Percentiles rank a stretch among this genome's conserved stretches.
phyloP scores from a whole-genome alignment of 2,888 invertebrate species.

The Spicauda simplicius region DNA sequence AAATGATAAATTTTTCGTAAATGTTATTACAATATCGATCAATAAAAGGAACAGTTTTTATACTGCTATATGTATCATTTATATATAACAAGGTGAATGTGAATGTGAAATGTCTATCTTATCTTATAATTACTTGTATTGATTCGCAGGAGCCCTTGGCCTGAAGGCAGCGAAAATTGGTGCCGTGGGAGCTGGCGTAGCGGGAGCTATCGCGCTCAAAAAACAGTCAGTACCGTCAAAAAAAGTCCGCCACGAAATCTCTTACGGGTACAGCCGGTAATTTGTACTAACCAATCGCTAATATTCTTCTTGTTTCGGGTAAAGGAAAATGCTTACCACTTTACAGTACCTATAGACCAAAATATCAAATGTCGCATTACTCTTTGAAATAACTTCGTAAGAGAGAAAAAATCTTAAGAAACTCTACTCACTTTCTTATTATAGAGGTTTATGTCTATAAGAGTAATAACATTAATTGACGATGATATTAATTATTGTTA shows the following conservation, averaged over 20 bases:
- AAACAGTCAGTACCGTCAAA: conserved; percentile 53
- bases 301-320: neutral
- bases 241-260: conserved; percentile 29
- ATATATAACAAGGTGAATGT: no score
- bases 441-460: no score
- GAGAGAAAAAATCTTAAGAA: no score
- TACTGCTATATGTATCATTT: no score
- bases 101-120: no score
- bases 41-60: no score
- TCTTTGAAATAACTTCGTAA: neutral
- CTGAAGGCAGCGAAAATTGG: conserved; percentile 75
- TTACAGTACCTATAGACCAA: neutral
- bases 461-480: no score
- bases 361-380: neutral
- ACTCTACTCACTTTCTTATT: no score
- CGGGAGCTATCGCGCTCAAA: conserved; percentile 70
- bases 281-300: conserved; percentile 23
- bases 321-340: conserved; percentile 32
- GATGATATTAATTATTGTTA: no score
- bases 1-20: no score
- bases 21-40: no score
- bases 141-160: conserved; percentile 53
- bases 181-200: conserved; percentile 66
- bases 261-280: conserved; percentile 26
- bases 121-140: conserved; percentile 7